Base-by-base conservation (phyloP, 2,888 invertebrate genomes). In the Ormyrus thymus region DNA sequence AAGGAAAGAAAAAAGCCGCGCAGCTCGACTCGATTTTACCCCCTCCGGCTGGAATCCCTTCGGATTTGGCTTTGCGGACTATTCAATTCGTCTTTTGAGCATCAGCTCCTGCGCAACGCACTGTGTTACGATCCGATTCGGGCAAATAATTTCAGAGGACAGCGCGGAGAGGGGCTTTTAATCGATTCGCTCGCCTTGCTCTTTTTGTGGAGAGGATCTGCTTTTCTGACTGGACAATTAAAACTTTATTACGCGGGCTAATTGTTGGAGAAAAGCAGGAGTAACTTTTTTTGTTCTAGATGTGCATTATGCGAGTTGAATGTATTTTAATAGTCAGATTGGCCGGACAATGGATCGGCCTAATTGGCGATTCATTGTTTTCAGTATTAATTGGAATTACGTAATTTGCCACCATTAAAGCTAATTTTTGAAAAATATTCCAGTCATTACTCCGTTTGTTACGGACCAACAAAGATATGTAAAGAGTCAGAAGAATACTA, bases 21-120 rank as follows among this genome's bases (percentile, higher is more conserved):
- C 51, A 9, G 45, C 50, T 53, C n/a, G 48, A 46, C 62, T 61
- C 68, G 43, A 51, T 65, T 66, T 71, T 58, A 51, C 50, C n/a
- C 11, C 29, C 29, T 29, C 29, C 29, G 29, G 29, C 43, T 69
- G 10, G 7, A 68, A 75, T 61, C 15, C 51, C 13, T 13, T 71
- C 15, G 53, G 45, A 65, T 59, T 45, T 65, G 55, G 15, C 58
- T 65, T 71, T 59, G 69, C 62, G 58, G 62, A 29, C 13, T 61
- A 48, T 78, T 74, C 55, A 64, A 78, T 73, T 73, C 58, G 65
- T 65, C 66, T 72, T 55, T 72, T 58, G 48, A 70, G 61, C 29
- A 29, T 29, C 29, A 29, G 29, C 29, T 29, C 29, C 29, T 48
- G 55, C 61, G 65, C 10, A 11, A 5, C 11, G 15, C 29, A 10